Percentiles rank a stretch among this genome's conserved stretches.
Conservation (phyloP, 2,113 vertebrate genomes). For the Andinoacara biseriatus region DNA sequence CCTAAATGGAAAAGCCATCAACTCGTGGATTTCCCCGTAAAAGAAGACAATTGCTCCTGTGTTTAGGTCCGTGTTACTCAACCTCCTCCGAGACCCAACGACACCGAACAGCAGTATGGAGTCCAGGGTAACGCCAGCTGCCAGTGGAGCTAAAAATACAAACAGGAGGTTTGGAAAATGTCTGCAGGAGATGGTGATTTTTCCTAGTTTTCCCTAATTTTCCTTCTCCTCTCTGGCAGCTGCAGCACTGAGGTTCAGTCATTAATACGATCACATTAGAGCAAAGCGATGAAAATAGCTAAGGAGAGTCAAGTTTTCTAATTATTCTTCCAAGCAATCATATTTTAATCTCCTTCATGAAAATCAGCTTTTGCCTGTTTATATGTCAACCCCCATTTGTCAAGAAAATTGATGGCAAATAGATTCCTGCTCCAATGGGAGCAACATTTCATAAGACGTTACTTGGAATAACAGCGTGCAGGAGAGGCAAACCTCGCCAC, state of each 20-base stretch:
- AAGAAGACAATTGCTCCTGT: constrained; percentile 52
- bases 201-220: neutral
- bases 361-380: constrained; percentile 27
- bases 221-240: neutral
- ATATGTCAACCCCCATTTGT: neutral
- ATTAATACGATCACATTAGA: neutral
- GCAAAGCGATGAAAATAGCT: neutral
- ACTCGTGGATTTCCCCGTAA: constrained; percentile 22
- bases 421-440: constrained; percentile 6
- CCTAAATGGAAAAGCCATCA: constrained; percentile 51
- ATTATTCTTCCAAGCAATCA: neutral
- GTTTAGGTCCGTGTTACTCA: constrained; percentile 43
- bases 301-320: neutral
- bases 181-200: constrained; percentile 16
- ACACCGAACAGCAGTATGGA: constrained; percentile 15
- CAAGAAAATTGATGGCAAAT: constrained; percentile 11
- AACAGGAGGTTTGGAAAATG: constrained; percentile 33
- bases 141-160: constrained; percentile 35
- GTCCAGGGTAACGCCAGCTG: neutral
- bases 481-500: neutral
- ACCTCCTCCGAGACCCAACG: neutral
- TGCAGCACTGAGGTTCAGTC: neutral
- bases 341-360: neutral
- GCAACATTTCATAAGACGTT: neutral
- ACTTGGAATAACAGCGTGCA: neutral